A percentile compares a stretch with the other conserved stretches of the same genome.
These are phyloP conservation scores for Exephanes ischioxanthus DNA, from an alignment of 2,888 invertebrate species.

Conservation along the genomic window DNA sequence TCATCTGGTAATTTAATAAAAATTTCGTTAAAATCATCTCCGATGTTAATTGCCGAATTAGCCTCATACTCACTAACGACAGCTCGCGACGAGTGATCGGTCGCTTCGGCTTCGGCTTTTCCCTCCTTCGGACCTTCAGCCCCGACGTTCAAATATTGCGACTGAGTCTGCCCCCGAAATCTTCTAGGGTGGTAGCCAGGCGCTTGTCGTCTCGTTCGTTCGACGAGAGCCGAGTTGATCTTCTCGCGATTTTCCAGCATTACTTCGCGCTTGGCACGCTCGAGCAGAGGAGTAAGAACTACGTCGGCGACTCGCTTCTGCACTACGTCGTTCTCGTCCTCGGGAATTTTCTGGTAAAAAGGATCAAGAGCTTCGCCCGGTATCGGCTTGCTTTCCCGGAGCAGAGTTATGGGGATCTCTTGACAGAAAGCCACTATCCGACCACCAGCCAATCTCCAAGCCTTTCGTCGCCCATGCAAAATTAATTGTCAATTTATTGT, in stretches of 20 bases:
- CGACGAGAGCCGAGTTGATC: conserved; percentile 57
- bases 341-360: conserved; percentile 78
- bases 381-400: conserved; percentile 79
- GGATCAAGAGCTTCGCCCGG: conserved; percentile 69
- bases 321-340: conserved; percentile 77
- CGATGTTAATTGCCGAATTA: neutral
- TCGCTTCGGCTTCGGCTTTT: conserved; percentile 93
- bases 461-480: conserved; percentile 76
- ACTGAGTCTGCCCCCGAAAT: conserved; percentile 92
- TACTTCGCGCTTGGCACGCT: conserved; percentile 75
- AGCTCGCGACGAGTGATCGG: conserved; percentile 89
- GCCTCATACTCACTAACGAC: conserved; percentile 88
- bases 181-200: conserved; percentile 84
- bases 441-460: conserved; percentile 84
- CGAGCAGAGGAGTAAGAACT: conserved; percentile 72
- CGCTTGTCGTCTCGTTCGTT: conserved; percentile 77
- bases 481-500: neutral
- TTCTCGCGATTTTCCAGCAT: conserved; percentile 71
- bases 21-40: neutral
- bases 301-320: conserved; percentile 71
- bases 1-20: neutral
- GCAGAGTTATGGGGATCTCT: conserved; percentile 83
- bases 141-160: conserved; percentile 92
- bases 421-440: conserved; percentile 85
- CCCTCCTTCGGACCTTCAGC: conserved; percentile 88